Evolutionary conservation across 2,888 invertebrate genomes (phyloP), one percentile per base, ranked within the genome.

Genomic region (Diarsia brunnea): DNA sequence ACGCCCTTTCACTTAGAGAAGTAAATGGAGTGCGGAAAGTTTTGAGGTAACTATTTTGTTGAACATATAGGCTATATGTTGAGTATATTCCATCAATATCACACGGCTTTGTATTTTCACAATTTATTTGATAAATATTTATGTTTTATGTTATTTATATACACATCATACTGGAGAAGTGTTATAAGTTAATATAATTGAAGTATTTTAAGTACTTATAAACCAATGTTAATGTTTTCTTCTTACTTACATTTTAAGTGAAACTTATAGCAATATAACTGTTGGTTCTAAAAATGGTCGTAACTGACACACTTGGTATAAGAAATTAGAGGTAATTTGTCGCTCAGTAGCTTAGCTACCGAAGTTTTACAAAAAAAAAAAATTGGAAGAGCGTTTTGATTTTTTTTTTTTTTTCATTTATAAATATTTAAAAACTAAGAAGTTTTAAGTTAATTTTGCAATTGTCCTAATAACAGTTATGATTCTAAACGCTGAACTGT

Each of bases 1-100:
- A 67, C 27, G 53, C 53, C 43, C 31, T 73, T 79, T 79, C 2
- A 49, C 31, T 16, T 58, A 27, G 55, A 65, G 43, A 63, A 83
- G 66, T 78, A 69, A 78, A 55, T 38, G 61, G 81, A 66, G 65
- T 49, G 55, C 71, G 55, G 80, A 75, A 77, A 67, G 67, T 79
- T 81, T 74, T 81, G 77, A 94, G 95, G 95, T 95, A 95, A 95
- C 95, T 94, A 92, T 92, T 90, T 91, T 90, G n/a, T 87, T 81
- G 53, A 73, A 75, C 58, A 73, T 69, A 87, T 73, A 72, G 70
- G 74, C 72, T 83, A 85, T 89, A 89, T 87, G 88, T 89, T 92
- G 89, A 85, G 88, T 92, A 90, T 90, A 90, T 90, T 90, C 84
- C 86, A 86, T 91, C 86, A 88, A 89, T 94, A 94, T 94, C 94